Percentiles rank a stretch among this genome's conserved stretches.
Evolutionary conservation across 2,797 vertebrate species (phyloP).

Genomic region (Cirrhinus molitorella): DNA sequence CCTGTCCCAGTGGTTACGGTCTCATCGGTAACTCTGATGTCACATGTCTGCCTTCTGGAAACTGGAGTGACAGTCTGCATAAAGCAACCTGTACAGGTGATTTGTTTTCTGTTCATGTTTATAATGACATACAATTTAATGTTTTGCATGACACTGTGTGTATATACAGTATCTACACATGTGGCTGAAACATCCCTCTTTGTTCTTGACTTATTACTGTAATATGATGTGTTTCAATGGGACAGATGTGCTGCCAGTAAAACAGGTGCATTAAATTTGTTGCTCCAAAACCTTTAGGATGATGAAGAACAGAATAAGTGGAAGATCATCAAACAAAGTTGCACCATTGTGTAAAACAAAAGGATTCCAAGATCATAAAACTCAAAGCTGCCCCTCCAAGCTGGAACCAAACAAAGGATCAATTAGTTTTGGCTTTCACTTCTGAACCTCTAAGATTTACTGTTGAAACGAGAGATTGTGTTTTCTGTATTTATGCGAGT

Average conservation of each 20-base stretch:
- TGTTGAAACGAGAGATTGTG: neutral
- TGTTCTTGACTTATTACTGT: slow-evolving; percentile 14
- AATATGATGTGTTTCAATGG: neutral
- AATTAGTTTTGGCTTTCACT: slow-evolving; percentile 39
- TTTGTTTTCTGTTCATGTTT: slow-evolving; percentile 33
- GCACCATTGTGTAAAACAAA: slow-evolving; percentile 41
- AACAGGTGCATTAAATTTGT: slow-evolving; percentile 48
- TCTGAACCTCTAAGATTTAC: slow-evolving; percentile 17
- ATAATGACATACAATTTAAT: neutral
- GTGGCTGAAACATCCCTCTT: slow-evolving; percentile 28
- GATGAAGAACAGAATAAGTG: slow-evolving; percentile 49
- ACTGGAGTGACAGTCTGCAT: slow-evolving; percentile 86
- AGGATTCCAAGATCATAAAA: slow-evolving; percentile 41
- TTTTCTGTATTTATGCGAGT: neutral
- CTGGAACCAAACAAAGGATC: slow-evolving; percentile 33
- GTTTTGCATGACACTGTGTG: slow-evolving; percentile 5
- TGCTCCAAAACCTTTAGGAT: slow-evolving; percentile 39
- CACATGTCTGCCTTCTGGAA: slow-evolving; percentile 86
- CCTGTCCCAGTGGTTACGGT: slow-evolving; percentile 86
- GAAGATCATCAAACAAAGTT: slow-evolving; percentile 45
- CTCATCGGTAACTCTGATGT: slow-evolving; percentile 84
- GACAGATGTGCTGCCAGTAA: slow-evolving; percentile 42
- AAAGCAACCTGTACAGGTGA: slow-evolving; percentile 89
- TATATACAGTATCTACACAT: neutral
- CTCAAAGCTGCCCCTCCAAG: neutral